Conservation (phyloP, 2,888 invertebrate genomes). For the Nomada fucata region DNA sequence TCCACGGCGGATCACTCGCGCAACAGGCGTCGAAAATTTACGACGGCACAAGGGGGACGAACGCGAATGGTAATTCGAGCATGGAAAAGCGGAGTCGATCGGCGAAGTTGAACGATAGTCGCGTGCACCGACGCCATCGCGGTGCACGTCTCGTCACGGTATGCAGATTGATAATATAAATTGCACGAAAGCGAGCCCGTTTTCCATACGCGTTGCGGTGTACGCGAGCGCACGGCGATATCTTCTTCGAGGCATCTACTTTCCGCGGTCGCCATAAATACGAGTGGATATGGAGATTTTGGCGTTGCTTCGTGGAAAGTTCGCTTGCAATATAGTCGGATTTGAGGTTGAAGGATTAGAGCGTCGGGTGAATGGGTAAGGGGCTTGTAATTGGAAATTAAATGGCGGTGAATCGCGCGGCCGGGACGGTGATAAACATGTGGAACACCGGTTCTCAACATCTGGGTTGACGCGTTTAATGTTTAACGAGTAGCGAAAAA, state of each 20-base stretch:
- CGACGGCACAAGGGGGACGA: slow-evolving; percentile 6
- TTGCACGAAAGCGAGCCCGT: slow-evolving; percentile 53
- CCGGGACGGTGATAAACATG: background rate
- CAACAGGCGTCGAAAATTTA: slow-evolving; percentile 54
- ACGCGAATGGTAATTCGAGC: slow-evolving; percentile 18
- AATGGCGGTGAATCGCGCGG: background rate
- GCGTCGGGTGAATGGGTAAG: background rate
- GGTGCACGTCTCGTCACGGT: slow-evolving; percentile 41
- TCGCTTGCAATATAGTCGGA: background rate
- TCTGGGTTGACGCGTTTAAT: no score
- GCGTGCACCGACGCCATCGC: slow-evolving; percentile 29
- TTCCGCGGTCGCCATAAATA: slow-evolving; percentile 23
- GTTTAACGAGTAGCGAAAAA: no score
- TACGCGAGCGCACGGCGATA: background rate
- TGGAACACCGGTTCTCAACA: no score
- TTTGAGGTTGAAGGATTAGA: background rate
- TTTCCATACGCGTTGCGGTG: background rate
- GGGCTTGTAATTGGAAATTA: slow-evolving; percentile 13
- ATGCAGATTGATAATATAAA: slow-evolving; percentile 69
- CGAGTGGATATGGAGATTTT: slow-evolving; percentile 10
- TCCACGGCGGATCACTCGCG: slow-evolving; percentile 40
- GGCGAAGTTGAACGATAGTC: slow-evolving; percentile 31
- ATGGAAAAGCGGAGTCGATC: slow-evolving; percentile 28
- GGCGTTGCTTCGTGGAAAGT: background rate
- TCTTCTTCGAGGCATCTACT: slow-evolving; percentile 22